Conservation (phyloP, 2,888 invertebrate genomes). For the Tridacna crocea region DNA sequence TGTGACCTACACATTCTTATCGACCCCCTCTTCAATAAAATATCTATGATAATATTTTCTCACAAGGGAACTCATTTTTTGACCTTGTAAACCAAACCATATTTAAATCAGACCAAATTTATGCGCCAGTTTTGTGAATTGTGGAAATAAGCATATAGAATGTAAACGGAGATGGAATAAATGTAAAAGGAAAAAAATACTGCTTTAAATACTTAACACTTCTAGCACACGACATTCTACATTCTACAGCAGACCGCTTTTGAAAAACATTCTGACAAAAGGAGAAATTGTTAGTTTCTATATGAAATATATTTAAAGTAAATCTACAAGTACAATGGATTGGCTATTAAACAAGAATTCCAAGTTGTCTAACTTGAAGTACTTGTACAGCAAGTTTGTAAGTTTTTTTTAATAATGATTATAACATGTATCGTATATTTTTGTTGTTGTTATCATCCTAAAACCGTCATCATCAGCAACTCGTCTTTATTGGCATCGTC, state of each 20-base stretch:
- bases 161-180: too few relatives aligned
- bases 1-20: background rate
- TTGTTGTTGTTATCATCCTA: too few relatives aligned
- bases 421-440: too few relatives aligned
- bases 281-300: too few relatives aligned
- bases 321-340: background rate
- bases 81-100: background rate
- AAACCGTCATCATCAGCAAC: too few relatives aligned
- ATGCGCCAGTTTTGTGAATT: background rate
- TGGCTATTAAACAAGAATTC: background rate
- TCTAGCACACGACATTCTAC: too few relatives aligned
- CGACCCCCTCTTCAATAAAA: slow-evolving; percentile 8
- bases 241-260: too few relatives aligned
- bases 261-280: too few relatives aligned
- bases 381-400: slow-evolving; percentile 31
- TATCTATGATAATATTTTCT: slow-evolving; percentile 2
- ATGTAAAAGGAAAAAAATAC: too few relatives aligned
- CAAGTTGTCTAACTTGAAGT: slow-evolving; percentile 19
- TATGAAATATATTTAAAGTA: background rate
- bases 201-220: too few relatives aligned
- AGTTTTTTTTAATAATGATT: background rate
- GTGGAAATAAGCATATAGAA: too few relatives aligned
- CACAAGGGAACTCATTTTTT: slow-evolving; percentile 10
- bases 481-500: too few relatives aligned
- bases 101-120: slow-evolving; percentile 12